Evolutionary conservation across 2,888 invertebrate genomes (phyloP), one percentile per base, ranked within the genome.

Genomic region (Hanleya hanleyi): DNA sequence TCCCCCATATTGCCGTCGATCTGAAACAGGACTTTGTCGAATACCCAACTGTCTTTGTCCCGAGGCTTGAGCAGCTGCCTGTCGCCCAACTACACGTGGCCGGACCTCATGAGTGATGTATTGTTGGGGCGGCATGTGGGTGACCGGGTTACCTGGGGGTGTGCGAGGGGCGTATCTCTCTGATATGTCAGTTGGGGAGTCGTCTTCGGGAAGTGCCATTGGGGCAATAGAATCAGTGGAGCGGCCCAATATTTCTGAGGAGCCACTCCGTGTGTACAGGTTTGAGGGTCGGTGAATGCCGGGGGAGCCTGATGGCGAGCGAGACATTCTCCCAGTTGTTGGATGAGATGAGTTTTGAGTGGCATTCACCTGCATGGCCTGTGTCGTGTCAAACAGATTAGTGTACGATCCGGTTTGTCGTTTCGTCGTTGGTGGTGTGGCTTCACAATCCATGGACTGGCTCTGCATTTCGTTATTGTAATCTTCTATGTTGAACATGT

Each of bases 331-430:
- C 15, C 57, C 57, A 22, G 29, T 12, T 32, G 15, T 12, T 15
- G 22, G 29, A 18, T 41, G 41, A 12, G 9, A 9, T 22, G 15
- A 29, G 32, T 22, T 57, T 26, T 57, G 22, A 22, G 22, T 57
- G 32, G 57, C 57, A 29, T 57, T 57, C 4, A 57, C 57, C 15
- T 22, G 57, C 9, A 29, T 22, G 9, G 57, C 57, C 29, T 57
- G 57, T 15, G 57, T 79, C 73, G 83, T 77, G 77, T 87, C 86
- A 79, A 86, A 87, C 77, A 87, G 84, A 81, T 87, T 87, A 76
- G 83, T 86, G 81, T 87, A 86, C 69, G 87, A 87, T 70, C 82
- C 87, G 65, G 82, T 81, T 73, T 80, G 81, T 77, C 80, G 83
- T 71, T 80, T 81, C 37, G 75, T 75, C 12, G 77, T 67, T 33